Evolutionary conservation across 1,140 invertebrate genomes (phyloP).

Genomic region (Goniozus legneri): DNA sequence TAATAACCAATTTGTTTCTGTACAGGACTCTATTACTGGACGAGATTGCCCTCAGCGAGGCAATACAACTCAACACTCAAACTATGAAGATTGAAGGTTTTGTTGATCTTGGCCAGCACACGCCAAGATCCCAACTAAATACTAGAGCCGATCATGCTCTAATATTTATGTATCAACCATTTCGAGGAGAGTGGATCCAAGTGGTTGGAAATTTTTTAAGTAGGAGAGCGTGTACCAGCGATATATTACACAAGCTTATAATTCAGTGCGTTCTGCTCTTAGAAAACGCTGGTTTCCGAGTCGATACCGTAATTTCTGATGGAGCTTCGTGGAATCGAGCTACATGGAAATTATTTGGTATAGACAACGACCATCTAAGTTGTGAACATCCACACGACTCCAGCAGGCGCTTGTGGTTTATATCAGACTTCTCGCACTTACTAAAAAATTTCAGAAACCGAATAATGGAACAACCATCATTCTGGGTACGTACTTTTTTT

Average conservation of each 20-base stretch:
- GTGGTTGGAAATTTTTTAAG: slow-evolving; percentile 16
- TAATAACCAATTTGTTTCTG: not conserved
- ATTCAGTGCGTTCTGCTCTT: slow-evolving; percentile 7
- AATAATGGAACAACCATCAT: not conserved
- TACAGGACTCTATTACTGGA: slow-evolving; percentile 4
- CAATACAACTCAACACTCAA: slow-evolving; percentile 8
- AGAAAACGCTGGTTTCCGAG: slow-evolving; percentile 5
- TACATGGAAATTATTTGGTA: slow-evolving; percentile 14
- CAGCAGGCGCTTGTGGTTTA: slow-evolving; percentile 10
- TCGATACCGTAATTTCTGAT: slow-evolving; percentile 16
- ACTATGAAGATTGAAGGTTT: slow-evolving; percentile 16
- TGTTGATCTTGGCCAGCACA: slow-evolving; percentile 18
- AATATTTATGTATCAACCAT: slow-evolving; percentile 24
- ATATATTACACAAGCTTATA: slow-evolving; percentile 9
- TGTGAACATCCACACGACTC: slow-evolving; percentile 11
- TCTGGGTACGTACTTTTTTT: slow-evolving; percentile 6
- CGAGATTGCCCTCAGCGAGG: slow-evolving; percentile 9
- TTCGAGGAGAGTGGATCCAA: slow-evolving; percentile 19
- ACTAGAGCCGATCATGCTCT: slow-evolving; percentile 17
- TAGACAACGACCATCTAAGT: slow-evolving; percentile 4
- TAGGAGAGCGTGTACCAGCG: slow-evolving; percentile 9
- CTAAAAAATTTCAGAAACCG: slow-evolving; percentile 16
- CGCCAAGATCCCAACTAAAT: slow-evolving; percentile 8
- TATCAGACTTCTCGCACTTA: slow-evolving; percentile 16
- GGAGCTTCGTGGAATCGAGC: slow-evolving; percentile 17